Conservation (phyloP, 2,113 vertebrate species). For the Ptilorrhoa leucosticta region DNA sequence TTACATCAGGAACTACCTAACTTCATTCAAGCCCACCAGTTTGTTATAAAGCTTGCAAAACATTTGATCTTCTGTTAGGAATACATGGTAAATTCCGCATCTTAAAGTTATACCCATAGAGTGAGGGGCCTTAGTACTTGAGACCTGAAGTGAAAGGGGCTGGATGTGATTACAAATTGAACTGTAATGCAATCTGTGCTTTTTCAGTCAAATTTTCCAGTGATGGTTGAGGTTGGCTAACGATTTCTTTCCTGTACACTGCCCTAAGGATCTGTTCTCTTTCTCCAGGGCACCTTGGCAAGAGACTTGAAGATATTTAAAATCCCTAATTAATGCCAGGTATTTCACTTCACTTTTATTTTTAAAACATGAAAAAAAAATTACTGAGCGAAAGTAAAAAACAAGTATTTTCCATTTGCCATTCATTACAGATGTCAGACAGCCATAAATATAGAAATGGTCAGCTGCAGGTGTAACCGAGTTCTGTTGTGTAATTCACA, state of each 20-base stretch:
- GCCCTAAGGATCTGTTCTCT: conserved; percentile 18
- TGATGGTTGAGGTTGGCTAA: conserved; percentile 40
- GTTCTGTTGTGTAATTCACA: conserved; percentile 33
- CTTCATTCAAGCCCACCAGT: not conserved
- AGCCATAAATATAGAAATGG: conserved; percentile 54
- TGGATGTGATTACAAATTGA: conserved; percentile 50
- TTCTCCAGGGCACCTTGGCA: conserved; percentile 34
- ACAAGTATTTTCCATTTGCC: conserved; percentile 54
- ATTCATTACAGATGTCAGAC: conserved; percentile 55
- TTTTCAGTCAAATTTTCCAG: conserved; percentile 56
- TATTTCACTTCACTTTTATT: conserved; percentile 52
- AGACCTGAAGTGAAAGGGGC: not conserved
- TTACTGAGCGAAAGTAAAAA: not conserved
- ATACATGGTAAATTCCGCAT: not conserved
- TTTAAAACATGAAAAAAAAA: conserved; percentile 51
- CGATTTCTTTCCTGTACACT: conserved; percentile 35
- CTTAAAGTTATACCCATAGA: not conserved
- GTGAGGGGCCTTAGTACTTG: not conserved
- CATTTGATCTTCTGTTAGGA: not conserved
- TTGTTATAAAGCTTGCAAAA: not conserved
- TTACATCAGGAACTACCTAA: not conserved
- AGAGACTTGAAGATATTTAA: conserved; percentile 46
- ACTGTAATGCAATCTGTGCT: conserved; percentile 32
- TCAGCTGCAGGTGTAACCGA: conserved; percentile 56
- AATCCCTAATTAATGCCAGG: conserved; percentile 55